phyloP scores from a whole-genome alignment of 2,888 invertebrate genomes.

The Pammene fasciana region DNA sequence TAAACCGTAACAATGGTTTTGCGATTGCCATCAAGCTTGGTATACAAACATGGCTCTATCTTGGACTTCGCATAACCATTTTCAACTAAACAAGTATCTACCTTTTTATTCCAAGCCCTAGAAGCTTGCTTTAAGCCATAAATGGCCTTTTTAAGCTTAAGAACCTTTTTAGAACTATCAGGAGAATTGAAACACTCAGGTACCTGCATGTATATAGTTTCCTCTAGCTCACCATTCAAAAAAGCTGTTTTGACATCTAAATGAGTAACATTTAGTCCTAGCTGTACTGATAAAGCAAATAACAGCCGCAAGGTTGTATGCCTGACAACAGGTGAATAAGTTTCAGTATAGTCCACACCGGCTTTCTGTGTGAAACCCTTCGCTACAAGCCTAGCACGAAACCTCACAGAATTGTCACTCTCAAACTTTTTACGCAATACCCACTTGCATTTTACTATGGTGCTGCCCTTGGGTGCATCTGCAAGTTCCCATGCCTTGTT shows the following conservation, averaged over 20 bases:
- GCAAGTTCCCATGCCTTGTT: slow-evolving; percentile 17
- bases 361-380: not conserved
- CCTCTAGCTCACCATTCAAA: slow-evolving; percentile 26
- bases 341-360: not conserved
- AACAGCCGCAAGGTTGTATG: not conserved
- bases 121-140: slow-evolving; percentile 18
- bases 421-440: no score
- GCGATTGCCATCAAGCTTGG: not conserved
- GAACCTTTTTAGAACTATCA: slow-evolving; percentile 4
- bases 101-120: slow-evolving; percentile 14
- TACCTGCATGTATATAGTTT: slow-evolving; percentile 13
- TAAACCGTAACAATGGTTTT: slow-evolving; percentile 10
- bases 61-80: slow-evolving; percentile 12
- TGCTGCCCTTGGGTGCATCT: slow-evolving; percentile 26
- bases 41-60: slow-evolving; percentile 1
- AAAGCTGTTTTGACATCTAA: slow-evolving; percentile 30
- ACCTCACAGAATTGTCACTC: slow-evolving; percentile 21
- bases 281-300: not conserved
- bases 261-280: slow-evolving; percentile 19
- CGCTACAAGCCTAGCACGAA: not conserved
- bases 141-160: slow-evolving; percentile 16
- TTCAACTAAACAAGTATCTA: slow-evolving; percentile 7
- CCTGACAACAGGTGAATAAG: slow-evolving; percentile 1
- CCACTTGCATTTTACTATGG: slow-evolving; percentile 35
- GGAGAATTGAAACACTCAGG: slow-evolving; percentile 19